phyloP scores from a whole-genome alignment of 1,140 invertebrate genomes.

The Capitella teleta region DNA sequence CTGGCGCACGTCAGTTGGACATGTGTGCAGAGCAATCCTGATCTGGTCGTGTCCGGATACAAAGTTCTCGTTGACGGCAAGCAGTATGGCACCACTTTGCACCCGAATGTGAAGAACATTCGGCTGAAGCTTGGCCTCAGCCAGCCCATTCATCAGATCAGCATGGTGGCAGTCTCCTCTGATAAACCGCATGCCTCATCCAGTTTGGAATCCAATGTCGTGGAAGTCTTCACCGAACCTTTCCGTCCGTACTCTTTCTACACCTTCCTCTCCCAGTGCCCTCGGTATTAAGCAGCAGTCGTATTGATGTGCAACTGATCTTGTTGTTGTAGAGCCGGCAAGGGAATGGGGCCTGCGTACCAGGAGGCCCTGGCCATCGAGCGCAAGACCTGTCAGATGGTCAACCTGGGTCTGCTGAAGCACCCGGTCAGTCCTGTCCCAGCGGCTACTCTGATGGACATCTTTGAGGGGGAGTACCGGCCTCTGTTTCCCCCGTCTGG shows the following conservation, averaged over 20 bases:
- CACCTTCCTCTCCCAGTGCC: constrained; percentile 22
- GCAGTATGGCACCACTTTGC: constrained; percentile 37
- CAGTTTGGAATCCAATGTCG: constrained; percentile 34
- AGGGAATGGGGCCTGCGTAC: not conserved
- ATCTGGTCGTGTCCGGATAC: constrained; percentile 30
- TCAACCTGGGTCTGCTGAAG: constrained; percentile 34
- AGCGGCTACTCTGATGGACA: constrained; percentile 31
- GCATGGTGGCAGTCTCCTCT: not conserved
- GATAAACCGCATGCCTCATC: constrained; percentile 12
- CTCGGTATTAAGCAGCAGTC: not conserved
- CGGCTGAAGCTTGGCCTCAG: constrained; percentile 27
- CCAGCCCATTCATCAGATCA: not conserved
- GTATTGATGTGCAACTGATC: not conserved
- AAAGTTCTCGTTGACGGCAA: constrained; percentile 39
- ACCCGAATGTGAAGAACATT: constrained; percentile 29
- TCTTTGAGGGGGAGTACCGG: constrained; percentile 36
- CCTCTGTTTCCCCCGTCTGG: constrained; percentile 23
- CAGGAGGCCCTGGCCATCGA: constrained; percentile 2
- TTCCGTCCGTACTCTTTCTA: constrained; percentile 40
- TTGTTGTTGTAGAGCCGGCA: not conserved
- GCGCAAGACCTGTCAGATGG: constrained; percentile 9
- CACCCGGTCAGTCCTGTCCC: constrained; percentile 29
- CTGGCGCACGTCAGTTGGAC: constrained; percentile 37
- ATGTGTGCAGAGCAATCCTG: constrained; percentile 31
- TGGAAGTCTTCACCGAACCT: constrained; percentile 34